These are phyloP conservation scores for Suncus etruscus DNA, from an alignment of 2,113 vertebrate genomes.

Conservation along the genomic window DNA sequence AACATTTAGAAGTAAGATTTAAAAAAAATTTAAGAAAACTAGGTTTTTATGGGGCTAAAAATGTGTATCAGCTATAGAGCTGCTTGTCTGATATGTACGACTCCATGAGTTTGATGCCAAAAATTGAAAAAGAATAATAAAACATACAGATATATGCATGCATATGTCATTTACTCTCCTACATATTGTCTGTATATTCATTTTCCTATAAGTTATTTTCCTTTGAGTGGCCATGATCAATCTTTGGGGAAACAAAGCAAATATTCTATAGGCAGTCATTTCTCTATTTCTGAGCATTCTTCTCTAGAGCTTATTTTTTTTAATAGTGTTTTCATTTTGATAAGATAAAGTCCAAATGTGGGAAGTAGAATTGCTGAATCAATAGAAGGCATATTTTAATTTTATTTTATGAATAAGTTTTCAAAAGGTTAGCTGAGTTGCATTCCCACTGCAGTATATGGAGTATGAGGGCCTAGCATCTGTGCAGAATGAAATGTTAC, in stretches of 20 bases:
- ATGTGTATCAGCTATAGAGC: too few relatives aligned
- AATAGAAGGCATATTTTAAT: constrained; percentile 21
- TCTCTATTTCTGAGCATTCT: neutral
- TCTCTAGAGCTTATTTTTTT: neutral
- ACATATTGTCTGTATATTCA: neutral
- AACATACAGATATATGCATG: too few relatives aligned
- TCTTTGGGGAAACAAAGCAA: neutral
- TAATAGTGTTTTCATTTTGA: constrained; percentile 60
- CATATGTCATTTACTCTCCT: neutral
- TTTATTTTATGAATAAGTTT: constrained; percentile 21
- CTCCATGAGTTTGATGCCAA: too few relatives aligned
- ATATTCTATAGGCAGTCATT: neutral
- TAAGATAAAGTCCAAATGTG: constrained; percentile 35
- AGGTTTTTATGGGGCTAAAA: neutral
- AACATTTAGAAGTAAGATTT: too few relatives aligned
- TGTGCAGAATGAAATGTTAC: neutral
- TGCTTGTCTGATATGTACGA: too few relatives aligned
- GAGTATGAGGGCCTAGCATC: accelerated
- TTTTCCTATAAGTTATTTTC: neutral
- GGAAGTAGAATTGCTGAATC: constrained; percentile 41
- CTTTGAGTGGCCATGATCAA: neutral
- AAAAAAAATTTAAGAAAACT: neutral
- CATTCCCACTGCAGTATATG: accelerated
- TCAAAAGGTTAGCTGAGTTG: neutral
- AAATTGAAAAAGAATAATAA: neutral